Evolutionary conservation across 2,113 vertebrate species (phyloP).

Genomic region (Mastomys natalensis): DNA sequence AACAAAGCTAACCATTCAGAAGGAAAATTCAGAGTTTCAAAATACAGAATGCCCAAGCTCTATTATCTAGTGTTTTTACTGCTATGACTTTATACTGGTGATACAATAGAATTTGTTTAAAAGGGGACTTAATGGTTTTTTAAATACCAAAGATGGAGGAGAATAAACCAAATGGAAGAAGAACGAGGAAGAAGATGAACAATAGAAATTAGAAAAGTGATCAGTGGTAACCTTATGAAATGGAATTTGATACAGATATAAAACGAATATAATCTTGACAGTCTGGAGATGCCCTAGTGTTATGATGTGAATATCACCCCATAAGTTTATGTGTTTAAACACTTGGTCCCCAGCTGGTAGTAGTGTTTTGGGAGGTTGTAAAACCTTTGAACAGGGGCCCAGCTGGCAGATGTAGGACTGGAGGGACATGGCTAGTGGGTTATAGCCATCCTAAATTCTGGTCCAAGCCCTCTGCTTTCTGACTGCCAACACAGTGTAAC

Average conservation of each 20-base stretch:
- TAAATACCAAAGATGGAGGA: conserved; percentile 6
- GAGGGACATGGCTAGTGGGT: too few species aligned
- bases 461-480: background rate
- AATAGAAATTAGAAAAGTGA: conserved; percentile 28
- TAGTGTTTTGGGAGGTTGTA: background rate
- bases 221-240: background rate
- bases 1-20: conserved; percentile 11
- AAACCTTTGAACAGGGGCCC: background rate
- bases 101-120: background rate
- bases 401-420: background rate
- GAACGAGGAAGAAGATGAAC: background rate
- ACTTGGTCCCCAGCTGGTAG: background rate
- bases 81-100: conserved; percentile 41
- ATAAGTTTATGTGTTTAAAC: background rate
- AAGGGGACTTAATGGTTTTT: background rate
- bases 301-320: background rate
- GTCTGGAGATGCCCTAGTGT: background rate
- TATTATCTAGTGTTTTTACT: background rate
- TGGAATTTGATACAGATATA: background rate
- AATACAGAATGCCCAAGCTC: background rate
- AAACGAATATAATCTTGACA: background rate
- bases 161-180: background rate
- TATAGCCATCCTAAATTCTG: background rate
- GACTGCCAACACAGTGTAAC: background rate
- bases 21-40: conserved; percentile 13